phyloP scores from a whole-genome alignment of 2,113 vertebrate genomes.

The Podocnemis expansa region DNA sequence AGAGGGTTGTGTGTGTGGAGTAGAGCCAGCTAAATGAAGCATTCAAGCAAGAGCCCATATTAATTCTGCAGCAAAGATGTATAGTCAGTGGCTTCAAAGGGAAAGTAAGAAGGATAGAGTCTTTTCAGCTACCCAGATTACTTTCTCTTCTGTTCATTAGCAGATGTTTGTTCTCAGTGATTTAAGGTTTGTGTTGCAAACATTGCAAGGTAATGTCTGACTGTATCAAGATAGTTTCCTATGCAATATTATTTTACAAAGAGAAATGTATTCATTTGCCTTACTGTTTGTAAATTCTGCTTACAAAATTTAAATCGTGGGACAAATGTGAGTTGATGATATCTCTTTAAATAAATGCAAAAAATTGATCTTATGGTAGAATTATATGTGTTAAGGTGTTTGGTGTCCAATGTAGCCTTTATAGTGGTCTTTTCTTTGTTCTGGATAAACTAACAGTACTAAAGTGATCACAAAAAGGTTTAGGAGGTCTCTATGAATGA shows the following conservation, averaged over 20 bases:
- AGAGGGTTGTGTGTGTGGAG: background rate
- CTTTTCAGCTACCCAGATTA: background rate
- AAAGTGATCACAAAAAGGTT: background rate
- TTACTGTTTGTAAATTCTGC: background rate
- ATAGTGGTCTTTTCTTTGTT: background rate
- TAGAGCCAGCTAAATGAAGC: background rate
- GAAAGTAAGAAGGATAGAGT: background rate
- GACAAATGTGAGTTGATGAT: background rate
- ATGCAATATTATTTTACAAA: background rate
- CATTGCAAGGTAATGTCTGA: background rate
- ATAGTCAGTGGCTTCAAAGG: background rate
- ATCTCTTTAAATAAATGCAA: background rate
- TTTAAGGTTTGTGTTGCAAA: background rate
- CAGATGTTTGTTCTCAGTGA: background rate
- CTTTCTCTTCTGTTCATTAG: background rate
- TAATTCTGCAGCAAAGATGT: background rate
- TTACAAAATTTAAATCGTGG: background rate
- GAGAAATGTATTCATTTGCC: background rate
- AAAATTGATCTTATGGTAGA: background rate
- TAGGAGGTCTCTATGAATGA: background rate
- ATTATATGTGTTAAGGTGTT: background rate
- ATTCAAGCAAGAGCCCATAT: background rate
- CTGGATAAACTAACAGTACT: background rate
- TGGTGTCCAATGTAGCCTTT: fast-evolving
- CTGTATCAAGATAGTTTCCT: background rate